Conservation (phyloP, 1,140 invertebrate species). For the Drosophila baimaii region DNA sequence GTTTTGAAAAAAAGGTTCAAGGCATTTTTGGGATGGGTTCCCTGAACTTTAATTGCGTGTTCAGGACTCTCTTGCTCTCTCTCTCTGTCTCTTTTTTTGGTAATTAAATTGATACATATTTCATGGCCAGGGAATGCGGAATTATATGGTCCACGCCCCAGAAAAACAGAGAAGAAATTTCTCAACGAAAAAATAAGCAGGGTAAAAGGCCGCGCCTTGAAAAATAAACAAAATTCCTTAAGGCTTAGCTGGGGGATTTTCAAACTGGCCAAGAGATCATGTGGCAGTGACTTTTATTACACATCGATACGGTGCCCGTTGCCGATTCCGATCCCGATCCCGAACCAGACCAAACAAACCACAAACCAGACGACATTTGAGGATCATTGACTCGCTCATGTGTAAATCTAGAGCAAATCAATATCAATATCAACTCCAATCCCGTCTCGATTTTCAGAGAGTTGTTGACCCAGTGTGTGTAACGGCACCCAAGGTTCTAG, state of each 20-base stretch:
- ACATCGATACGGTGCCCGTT: slow-evolving; percentile 9
- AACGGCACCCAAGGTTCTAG: slow-evolving; percentile 54
- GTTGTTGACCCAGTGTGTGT: slow-evolving; percentile 63
- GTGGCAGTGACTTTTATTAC: slow-evolving; percentile 24
- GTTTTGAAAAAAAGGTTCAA: slow-evolving; percentile 37
- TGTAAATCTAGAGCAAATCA: slow-evolving; percentile 72
- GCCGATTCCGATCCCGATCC: neutral
- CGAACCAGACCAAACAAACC: slow-evolving; percentile 34
- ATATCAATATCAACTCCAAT: slow-evolving; percentile 62
- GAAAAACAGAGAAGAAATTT: slow-evolving; percentile 9
- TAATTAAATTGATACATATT: slow-evolving; percentile 77
- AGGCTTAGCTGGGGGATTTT: slow-evolving; percentile 17
- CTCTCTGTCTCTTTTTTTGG: slow-evolving; percentile 7
- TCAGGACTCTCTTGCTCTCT: slow-evolving; percentile 58
- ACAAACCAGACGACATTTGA: slow-evolving; percentile 69
- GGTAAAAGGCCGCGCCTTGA: slow-evolving; percentile 28
- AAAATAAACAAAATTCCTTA: slow-evolving; percentile 52
- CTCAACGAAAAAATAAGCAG: neutral
- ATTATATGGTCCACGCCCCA: slow-evolving; percentile 55
- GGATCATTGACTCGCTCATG: slow-evolving; percentile 51
- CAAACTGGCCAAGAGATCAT: slow-evolving; percentile 29
- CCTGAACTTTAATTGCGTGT: slow-evolving; percentile 69
- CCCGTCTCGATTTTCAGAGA: slow-evolving; percentile 44
- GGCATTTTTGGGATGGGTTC: slow-evolving; percentile 47
- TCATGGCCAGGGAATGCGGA: slow-evolving; percentile 44